These are phyloP conservation scores for Eupristina koningsbergeri DNA, from an alignment of 1,140 invertebrate species.

Conservation along the genomic window DNA sequence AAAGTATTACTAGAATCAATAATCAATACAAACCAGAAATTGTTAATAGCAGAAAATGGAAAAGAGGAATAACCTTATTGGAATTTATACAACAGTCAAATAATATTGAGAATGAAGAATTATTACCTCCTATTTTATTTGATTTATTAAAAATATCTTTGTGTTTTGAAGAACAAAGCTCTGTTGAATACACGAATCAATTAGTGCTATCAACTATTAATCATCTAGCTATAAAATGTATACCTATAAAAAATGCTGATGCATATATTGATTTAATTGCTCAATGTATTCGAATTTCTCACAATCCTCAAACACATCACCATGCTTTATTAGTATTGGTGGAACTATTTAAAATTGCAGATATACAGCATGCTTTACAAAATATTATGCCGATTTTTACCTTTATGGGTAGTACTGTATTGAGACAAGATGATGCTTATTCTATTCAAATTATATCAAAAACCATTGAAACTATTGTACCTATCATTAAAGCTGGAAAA, in stretches of 20 bases:
- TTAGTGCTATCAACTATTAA: constrained; percentile 85
- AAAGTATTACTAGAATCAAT: constrained; percentile 61
- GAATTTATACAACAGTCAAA: constrained; percentile 91
- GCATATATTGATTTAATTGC: constrained; percentile 89
- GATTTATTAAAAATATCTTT: constrained; percentile 86
- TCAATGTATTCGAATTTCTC: constrained; percentile 88
- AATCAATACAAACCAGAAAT: constrained; percentile 70
- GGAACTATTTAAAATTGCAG: constrained; percentile 72
- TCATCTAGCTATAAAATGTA: constrained; percentile 73
- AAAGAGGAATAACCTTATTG: constrained; percentile 82
- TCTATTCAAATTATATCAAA: constrained; percentile 94
- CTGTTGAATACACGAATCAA: constrained; percentile 93
- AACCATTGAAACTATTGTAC: constrained; percentile 92
- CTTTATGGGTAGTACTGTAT: constrained; percentile 92
- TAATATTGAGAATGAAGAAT: constrained; percentile 77
- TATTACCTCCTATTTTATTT: constrained; percentile 84
- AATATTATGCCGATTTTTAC: constrained; percentile 96
- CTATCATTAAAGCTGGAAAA: constrained; percentile 80
- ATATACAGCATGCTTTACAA: constrained; percentile 88
- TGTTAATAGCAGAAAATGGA: constrained; percentile 81
- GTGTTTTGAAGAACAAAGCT: constrained; percentile 85
- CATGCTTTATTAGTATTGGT: constrained; percentile 87
- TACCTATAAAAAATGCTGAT: constrained; percentile 68
- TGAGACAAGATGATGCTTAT: constrained; percentile 93
- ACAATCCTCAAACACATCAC: constrained; percentile 95